Evolutionary conservation across 2,888 invertebrate species (phyloP).

Genomic region (Acanthosepion lycidas): DNA sequence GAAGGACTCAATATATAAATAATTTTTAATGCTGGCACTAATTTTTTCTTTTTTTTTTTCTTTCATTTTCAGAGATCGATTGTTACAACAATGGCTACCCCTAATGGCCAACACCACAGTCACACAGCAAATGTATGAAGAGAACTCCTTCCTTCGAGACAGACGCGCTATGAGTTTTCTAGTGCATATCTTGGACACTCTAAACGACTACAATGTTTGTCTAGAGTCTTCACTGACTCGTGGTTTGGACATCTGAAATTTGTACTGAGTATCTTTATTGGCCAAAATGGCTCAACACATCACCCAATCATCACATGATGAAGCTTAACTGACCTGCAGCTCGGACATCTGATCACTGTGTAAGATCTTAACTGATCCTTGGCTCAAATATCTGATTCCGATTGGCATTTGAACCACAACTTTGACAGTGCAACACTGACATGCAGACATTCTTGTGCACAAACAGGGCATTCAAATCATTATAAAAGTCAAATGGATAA

Average conservation of each 20-base stretch:
- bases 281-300: neutral
- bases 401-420: neutral
- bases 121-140: conserved; percentile 95
- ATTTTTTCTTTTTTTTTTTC: neutral
- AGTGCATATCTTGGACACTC: conserved; percentile 89
- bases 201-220: conserved; percentile 86
- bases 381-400: neutral
- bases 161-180: conserved; percentile 89
- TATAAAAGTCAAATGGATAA: neutral
- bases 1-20: neutral
- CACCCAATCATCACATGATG: neutral
- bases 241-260: conserved; percentile 70
- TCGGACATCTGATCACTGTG: neutral
- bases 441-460: neutral
- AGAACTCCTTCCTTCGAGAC: conserved; percentile 93
- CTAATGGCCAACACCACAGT: conserved; percentile 92
- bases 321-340: neutral
- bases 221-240: conserved; percentile 76
- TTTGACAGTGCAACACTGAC: neutral
- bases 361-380: neutral
- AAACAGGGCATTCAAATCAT: neutral
- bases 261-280: neutral
- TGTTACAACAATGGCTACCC: conserved; percentile 89
- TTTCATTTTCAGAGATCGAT: conserved; percentile 74
- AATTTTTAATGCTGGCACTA: neutral